Percentiles rank a stretch among this genome's conserved stretches.
Evolutionary conservation across 2,113 vertebrate species (phyloP).

Genomic region (zebrafish (Danio rerio)): DNA sequence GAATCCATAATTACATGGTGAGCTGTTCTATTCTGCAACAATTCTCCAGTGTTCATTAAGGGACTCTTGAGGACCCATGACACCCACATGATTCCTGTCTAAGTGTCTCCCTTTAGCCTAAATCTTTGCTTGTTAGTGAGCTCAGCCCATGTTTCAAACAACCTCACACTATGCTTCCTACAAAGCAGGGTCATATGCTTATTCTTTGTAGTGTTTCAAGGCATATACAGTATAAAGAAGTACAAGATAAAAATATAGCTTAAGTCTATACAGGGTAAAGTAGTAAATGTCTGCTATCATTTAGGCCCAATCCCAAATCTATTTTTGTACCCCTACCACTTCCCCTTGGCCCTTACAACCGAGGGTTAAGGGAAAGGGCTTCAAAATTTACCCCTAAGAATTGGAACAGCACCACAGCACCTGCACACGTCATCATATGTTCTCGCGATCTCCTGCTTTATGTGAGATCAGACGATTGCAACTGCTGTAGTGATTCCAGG

Average conservation of each 20-base stretch:
- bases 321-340: too few species aligned
- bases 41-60: constrained; percentile 6
- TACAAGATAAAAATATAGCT: neutral
- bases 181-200: neutral
- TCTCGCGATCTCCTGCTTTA: too few species aligned
- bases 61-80: neutral
- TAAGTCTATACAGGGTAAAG: too few species aligned
- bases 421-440: too few species aligned
- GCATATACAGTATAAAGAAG: neutral
- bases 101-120: constrained; percentile 12
- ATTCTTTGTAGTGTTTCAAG: neutral
- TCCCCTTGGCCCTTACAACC: too few species aligned
- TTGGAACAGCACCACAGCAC: too few species aligned
- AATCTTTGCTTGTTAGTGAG: constrained; percentile 32
- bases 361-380: too few species aligned
- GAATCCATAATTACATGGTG: neutral
- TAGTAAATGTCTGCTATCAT: too few species aligned
- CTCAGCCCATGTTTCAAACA: constrained; percentile 15
- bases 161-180: neutral
- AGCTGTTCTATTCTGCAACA: neutral
- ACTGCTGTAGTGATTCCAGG: too few species aligned
- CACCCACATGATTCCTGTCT: constrained; percentile 24
- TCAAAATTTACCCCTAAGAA: too few species aligned
- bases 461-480: too few species aligned
- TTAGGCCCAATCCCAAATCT: too few species aligned